A percentile compares a stretch with the other conserved stretches of the same genome.
Evolutionary conservation across 2,113 vertebrate genomes (phyloP).

Genomic region (Dolichotis patagonum): DNA sequence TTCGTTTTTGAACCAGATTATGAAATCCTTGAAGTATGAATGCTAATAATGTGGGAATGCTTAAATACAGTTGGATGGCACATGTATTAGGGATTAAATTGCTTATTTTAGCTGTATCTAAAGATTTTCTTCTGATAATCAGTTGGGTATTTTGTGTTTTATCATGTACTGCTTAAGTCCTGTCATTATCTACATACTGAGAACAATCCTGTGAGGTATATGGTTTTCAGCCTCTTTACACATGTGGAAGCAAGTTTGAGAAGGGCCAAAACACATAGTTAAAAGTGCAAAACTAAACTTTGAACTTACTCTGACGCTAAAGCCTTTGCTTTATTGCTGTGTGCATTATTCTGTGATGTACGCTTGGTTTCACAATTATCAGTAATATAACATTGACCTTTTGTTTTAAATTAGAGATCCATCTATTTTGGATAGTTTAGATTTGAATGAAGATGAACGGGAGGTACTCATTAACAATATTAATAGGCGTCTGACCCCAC

Average conservation of each 20-base stretch:
- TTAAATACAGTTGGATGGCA: conserved; percentile 14
- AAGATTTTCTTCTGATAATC: conserved; percentile 14
- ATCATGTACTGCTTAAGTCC: neutral
- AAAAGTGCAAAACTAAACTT: conserved; percentile 21
- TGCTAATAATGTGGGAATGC: conserved; percentile 2
- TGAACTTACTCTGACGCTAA: neutral
- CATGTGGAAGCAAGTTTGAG: neutral
- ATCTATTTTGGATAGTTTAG: conserved; percentile 94
- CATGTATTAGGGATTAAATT: neutral
- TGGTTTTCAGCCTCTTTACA: conserved; percentile 27
- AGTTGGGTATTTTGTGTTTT: conserved; percentile 16
- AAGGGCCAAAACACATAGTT: neutral
- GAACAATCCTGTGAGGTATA: neutral
- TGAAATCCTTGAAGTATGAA: conserved; percentile 8
- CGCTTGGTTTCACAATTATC: neutral
- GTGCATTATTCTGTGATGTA: neutral
- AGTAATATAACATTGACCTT: conserved; percentile 35
- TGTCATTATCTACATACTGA: neutral
- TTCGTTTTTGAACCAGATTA: neutral
- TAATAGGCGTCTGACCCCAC: conserved; percentile 97
- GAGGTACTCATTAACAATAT: conserved; percentile 97
- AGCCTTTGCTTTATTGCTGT: neutral
- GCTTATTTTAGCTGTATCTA: neutral
- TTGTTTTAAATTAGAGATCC: conserved; percentile 90
- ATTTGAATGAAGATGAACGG: conserved; percentile 96